A percentile compares a stretch with the other conserved stretches of the same genome.
These are phyloP conservation scores for Eudasyphora cyanicolor DNA, from an alignment of 2,888 invertebrate genomes.

Conservation along the genomic window DNA sequence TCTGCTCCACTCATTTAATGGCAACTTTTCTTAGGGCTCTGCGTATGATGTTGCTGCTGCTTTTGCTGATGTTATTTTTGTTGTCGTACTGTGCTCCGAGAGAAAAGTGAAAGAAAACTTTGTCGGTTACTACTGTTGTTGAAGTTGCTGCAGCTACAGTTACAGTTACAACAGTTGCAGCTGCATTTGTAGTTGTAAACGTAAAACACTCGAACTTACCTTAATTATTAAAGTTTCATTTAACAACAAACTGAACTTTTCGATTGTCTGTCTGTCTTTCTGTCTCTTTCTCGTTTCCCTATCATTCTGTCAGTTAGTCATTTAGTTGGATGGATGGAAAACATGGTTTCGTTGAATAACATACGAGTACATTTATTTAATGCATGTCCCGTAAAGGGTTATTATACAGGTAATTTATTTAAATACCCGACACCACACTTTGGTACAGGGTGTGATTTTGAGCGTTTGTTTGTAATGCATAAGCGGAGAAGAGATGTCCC, in stretches of 20 bases:
- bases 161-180: not conserved
- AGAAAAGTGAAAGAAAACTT: slow-evolving; percentile 22
- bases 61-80: not conserved
- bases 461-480: too few species aligned
- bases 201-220: slow-evolving; percentile 65
- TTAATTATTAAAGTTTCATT: slow-evolving; percentile 64
- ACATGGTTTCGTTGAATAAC: slow-evolving; percentile 34
- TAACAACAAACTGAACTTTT: slow-evolving; percentile 59
- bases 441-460: too few species aligned
- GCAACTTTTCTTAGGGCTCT: slow-evolving; percentile 34
- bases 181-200: slow-evolving; percentile 22
- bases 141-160: slow-evolving; percentile 30
- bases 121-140: slow-evolving; percentile 15
- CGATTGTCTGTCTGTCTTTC: slow-evolving; percentile 45
- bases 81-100: not conserved
- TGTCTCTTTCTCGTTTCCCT: not conserved
- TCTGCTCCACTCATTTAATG: not conserved
- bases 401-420: not conserved
- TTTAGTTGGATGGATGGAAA: slow-evolving; percentile 38
- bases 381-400: not conserved
- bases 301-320: slow-evolving; percentile 41
- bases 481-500: too few species aligned
- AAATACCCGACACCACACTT: too few species aligned
- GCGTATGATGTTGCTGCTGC: not conserved
- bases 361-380: too few species aligned